Evolutionary conservation across 1,140 invertebrate genomes (phyloP), one percentile per base, ranked within the genome.

Genomic region (Neomicropteryx cornuta): DNA sequence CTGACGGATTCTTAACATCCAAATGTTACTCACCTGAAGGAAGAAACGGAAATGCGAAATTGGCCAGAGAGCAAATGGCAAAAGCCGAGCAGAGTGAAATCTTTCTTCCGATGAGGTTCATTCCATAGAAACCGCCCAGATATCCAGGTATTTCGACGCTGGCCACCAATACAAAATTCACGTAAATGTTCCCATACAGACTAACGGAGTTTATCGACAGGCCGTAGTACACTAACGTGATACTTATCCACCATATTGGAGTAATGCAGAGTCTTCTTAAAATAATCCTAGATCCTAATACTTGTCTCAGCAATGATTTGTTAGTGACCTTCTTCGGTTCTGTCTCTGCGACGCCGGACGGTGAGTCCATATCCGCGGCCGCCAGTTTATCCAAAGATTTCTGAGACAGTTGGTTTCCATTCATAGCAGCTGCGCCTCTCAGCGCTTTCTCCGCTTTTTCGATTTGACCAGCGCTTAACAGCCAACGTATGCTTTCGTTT

Each of bases 211-310:
- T 87, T 10, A 89, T 72, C 3, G 83, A 83, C 21, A 91, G 56
- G 1, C 85, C 87, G 48, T 88, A 90, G 53, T 87, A 90, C 8
- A 87, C 74, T 41, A 88, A 78, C 0, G 77, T 75, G 44, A 76
- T 76, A 1, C 78, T 75, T 8, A 81, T 71, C 80, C 77, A 87
- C 58, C 73, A 81, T 44, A 82, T 70, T 13, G 73, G 79, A 34
- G 79, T 77, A n/a, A 74, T 76, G 5, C 76, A 60, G 40, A 83
- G 69, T 37, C 81, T 67, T 48, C 75, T 68, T 45, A 82, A 51
- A 45, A 78, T 68, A n/a, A 71, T 66, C 2, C 60, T 62, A 0
- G 77, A 67, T 45, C 72, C 75, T 11, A 79, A 58, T 3, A 79
- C 70, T 42, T 68, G 52, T 16, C 45, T 42, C 11, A 71, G 53